Evolutionary conservation across 2,797 vertebrate genomes (phyloP).

Genomic region (Channa striata): DNA sequence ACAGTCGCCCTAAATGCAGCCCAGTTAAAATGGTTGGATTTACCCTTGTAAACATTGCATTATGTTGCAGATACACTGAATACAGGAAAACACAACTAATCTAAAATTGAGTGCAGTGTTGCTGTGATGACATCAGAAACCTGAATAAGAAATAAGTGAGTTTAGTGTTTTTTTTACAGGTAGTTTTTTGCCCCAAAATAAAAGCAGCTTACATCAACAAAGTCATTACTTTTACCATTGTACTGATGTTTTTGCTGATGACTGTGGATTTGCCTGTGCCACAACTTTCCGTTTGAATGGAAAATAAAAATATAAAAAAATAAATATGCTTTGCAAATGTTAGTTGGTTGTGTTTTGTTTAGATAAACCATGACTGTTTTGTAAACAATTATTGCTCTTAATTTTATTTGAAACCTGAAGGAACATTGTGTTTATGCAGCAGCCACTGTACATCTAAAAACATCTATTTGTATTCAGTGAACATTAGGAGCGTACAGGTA

Average conservation of each 20-base stretch:
- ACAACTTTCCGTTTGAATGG: background rate
- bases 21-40: background rate
- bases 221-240: background rate
- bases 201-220: background rate
- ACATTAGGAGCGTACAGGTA: no score
- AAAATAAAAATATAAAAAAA: no score
- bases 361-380: background rate
- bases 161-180: background rate
- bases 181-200: background rate
- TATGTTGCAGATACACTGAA: background rate
- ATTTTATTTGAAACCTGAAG: background rate
- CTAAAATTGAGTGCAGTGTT: conserved; percentile 13
- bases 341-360: conserved; percentile 1
- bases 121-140: conserved; percentile 3
- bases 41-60: background rate
- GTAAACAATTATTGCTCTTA: background rate
- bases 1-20: no score
- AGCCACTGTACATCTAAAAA: background rate
- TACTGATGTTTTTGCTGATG: conserved; percentile 5
- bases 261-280: background rate
- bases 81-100: conserved; percentile 15
- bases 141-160: conserved; percentile 2
- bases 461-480: no score
- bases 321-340: background rate
- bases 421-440: background rate